Conservation (phyloP, 2,797 vertebrate genomes). For the Lutjanus campechanus region DNA sequence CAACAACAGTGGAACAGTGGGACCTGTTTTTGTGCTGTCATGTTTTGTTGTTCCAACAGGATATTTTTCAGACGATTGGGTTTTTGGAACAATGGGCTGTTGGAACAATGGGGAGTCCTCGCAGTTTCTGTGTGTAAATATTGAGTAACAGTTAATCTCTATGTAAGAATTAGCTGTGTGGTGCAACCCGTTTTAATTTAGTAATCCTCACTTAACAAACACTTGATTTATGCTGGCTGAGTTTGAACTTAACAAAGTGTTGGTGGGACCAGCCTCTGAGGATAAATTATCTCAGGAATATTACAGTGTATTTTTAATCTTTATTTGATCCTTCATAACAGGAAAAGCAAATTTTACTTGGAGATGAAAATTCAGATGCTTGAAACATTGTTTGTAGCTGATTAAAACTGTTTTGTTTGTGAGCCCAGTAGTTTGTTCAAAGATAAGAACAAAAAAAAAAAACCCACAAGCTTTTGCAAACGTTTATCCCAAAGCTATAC, state of each 20-base stretch:
- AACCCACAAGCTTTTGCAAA: slow-evolving; percentile 6
- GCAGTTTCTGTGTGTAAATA: background rate
- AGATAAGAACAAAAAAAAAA: slow-evolving; percentile 11
- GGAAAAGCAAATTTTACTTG: background rate
- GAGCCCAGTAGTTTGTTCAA: slow-evolving; percentile 14
- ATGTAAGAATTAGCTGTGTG: background rate
- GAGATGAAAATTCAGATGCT: background rate
- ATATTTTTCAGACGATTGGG: too few species aligned
- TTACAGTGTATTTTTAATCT: slow-evolving; percentile 9
- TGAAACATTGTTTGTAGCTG: slow-evolving; percentile 18
- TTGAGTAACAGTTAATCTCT: background rate
- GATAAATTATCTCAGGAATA: background rate
- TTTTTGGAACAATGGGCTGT: too few species aligned
- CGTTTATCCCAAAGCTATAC: slow-evolving; percentile 18
- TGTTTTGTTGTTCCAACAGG: too few species aligned
- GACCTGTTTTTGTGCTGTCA: too few species aligned
- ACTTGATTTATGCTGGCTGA: too few species aligned
- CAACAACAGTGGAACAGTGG: too few species aligned
- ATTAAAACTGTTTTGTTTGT: slow-evolving; percentile 8
- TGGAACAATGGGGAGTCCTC: too few species aligned
- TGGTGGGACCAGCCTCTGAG: too few species aligned
- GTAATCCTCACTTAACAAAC: background rate
- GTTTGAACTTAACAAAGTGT: background rate
- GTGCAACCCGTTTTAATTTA: background rate
- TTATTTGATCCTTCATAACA: slow-evolving; percentile 3